These are phyloP conservation scores for Pseudochaenichthys georgianus DNA, from an alignment of 2,797 vertebrate species.

Conservation along the genomic window DNA sequence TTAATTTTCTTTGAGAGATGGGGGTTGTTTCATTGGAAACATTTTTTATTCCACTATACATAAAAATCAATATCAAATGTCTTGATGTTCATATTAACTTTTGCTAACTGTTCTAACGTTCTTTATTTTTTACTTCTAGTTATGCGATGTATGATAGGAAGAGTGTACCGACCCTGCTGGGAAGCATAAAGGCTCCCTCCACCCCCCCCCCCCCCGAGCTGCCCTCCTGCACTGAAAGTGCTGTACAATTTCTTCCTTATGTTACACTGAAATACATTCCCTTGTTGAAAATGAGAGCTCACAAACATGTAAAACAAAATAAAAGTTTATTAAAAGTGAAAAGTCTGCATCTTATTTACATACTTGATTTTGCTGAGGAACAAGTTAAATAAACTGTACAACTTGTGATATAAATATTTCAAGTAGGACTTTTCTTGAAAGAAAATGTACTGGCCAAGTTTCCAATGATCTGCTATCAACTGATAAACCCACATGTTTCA, in stretches of 20 bases:
- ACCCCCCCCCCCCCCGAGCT: too few relatives aligned
- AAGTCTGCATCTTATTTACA: conserved; percentile 47
- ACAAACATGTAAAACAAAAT: conserved; percentile 62
- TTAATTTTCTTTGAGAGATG: too few relatives aligned
- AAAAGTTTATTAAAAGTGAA: conserved; percentile 80
- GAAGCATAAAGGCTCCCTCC: conserved; percentile 72
- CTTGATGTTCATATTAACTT: background rate
- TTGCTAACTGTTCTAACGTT: background rate
- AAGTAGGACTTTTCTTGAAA: background rate
- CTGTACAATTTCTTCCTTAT: conserved; percentile 11
- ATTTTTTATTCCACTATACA: background rate
- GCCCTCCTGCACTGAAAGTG: background rate
- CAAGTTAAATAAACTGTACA: conserved; percentile 18
- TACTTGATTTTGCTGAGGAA: conserved; percentile 21
- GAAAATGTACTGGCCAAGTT: conserved; percentile 28
- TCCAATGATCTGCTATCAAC: conserved; percentile 24
- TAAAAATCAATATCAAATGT: background rate
- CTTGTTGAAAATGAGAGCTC: conserved; percentile 35
- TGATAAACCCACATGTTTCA: background rate
- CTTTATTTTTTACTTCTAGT: conserved; percentile 77
- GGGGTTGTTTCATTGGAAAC: too few relatives aligned
- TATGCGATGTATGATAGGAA: conserved; percentile 95
- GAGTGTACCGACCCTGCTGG: conserved; percentile 97
- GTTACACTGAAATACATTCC: conserved; percentile 29
- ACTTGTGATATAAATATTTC: conserved; percentile 32